Evolutionary conservation across 2,797 vertebrate genomes (phyloP).

Genomic region (Gymnothorax javanicus): DNA sequence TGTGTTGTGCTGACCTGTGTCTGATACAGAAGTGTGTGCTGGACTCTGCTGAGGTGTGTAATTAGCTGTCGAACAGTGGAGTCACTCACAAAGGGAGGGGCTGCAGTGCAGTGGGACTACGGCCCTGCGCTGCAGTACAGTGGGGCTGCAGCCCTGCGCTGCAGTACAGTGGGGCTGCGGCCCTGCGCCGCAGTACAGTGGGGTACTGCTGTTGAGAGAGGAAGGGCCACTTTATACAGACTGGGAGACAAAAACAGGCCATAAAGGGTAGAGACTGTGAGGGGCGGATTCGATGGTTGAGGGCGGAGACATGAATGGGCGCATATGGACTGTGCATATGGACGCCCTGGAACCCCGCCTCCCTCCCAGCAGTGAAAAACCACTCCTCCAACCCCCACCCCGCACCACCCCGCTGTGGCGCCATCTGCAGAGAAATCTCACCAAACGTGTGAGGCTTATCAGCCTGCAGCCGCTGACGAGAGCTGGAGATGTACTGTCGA

Average conservation of each 20-base stretch:
- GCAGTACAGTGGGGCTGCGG: neutral
- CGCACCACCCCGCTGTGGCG: neutral
- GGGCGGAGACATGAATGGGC: neutral
- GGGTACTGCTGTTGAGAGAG: neutral
- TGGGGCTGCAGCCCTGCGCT: neutral
- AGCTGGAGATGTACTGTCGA: neutral
- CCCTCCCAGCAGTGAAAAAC: neutral
- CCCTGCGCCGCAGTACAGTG: neutral
- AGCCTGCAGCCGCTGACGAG: too few relatives aligned
- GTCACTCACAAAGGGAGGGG: neutral
- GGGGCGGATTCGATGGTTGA: neutral
- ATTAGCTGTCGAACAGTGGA: neutral
- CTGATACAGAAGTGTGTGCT: too few relatives aligned
- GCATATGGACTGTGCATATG: conserved; percentile 8
- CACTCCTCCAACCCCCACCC: neutral
- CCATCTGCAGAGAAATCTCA: conserved; percentile 27
- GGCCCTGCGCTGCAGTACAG: too few relatives aligned
- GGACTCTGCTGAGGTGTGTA: too few relatives aligned
- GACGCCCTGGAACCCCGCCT: neutral
- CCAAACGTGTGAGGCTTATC: neutral
- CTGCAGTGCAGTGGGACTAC: neutral
- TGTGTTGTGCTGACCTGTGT: too few relatives aligned
- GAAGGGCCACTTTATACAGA: neutral
- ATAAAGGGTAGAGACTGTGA: neutral
- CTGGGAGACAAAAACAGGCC: neutral